These are phyloP conservation scores for Lithophane leautieri DNA, from an alignment of 2,888 invertebrate species.

Conservation along the genomic window DNA sequence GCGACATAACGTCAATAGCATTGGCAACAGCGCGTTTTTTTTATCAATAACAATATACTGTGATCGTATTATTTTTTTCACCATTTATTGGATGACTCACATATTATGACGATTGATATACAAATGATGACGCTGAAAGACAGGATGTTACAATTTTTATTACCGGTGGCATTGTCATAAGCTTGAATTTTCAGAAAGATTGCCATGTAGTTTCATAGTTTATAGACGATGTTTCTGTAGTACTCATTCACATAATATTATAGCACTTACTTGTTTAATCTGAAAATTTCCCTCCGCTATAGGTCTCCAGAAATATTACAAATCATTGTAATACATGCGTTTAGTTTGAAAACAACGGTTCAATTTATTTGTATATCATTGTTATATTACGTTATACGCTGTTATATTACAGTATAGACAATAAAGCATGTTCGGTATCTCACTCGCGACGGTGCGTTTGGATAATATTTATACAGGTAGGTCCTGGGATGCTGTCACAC, in stretches of 20 bases:
- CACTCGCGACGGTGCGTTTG: slow-evolving; percentile 78
- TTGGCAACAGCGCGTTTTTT: background rate
- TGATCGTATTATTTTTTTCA: background rate
- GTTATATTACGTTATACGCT: slow-evolving; percentile 68
- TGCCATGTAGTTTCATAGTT: background rate
- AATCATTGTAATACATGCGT: slow-evolving; percentile 52
- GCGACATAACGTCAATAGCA: background rate
- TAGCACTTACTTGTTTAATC: slow-evolving; percentile 2
- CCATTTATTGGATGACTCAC: background rate
- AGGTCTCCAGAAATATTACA: slow-evolving; percentile 43
- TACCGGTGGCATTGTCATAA: background rate
- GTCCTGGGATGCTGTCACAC: slow-evolving; percentile 70
- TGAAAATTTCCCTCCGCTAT: slow-evolving; percentile 20
- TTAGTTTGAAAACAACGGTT: slow-evolving; percentile 55
- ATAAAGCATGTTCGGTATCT: slow-evolving; percentile 80
- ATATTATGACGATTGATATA: background rate
- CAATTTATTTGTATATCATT: slow-evolving; percentile 65
- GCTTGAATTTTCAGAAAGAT: background rate
- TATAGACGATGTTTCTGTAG: background rate
- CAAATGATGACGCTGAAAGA: background rate
- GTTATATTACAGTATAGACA: slow-evolving; percentile 66
- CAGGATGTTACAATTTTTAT: background rate
- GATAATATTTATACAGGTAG: slow-evolving; percentile 81
- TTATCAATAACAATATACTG: background rate
- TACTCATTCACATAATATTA: background rate